phyloP scores from a whole-genome alignment of 2,113 vertebrate genomes.

The Todiramphus saurophagus region DNA sequence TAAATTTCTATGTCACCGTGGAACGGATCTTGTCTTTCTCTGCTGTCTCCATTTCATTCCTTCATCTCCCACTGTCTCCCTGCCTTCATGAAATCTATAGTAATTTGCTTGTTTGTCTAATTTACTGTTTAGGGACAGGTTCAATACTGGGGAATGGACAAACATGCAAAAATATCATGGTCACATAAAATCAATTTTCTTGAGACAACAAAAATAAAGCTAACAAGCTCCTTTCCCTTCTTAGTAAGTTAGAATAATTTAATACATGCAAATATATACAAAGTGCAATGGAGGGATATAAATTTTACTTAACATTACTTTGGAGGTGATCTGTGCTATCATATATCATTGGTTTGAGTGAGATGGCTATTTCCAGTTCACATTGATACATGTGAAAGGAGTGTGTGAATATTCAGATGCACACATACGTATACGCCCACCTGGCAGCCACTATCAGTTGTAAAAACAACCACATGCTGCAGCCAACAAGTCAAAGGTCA shows the following conservation, averaged over 20 bases:
- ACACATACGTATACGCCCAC: accelerated
- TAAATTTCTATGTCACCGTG: not conserved
- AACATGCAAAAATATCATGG: accelerated
- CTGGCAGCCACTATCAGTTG: not conserved
- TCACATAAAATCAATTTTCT: not conserved
- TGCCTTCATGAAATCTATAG: not conserved
- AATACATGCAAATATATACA: not conserved
- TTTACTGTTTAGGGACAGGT: not conserved
- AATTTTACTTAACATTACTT: not conserved
- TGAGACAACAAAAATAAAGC: not conserved
- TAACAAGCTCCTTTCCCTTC: not conserved
- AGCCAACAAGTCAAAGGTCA: not conserved
- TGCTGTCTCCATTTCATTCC: not conserved
- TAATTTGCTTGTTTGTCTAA: not conserved
- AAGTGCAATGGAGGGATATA: not conserved
- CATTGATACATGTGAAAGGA: not conserved
- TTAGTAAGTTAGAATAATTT: not conserved
- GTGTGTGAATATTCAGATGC: not conserved
- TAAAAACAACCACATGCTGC: not conserved
- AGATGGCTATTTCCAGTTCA: not conserved
- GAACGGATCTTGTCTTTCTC: not conserved
- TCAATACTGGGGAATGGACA: not conserved
- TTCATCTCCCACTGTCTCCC: not conserved
- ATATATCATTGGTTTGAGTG: not conserved
- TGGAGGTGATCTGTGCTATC: not conserved